Base-by-base conservation (phyloP, 2,888 invertebrate genomes). In the Diadegma fenestrale region DNA sequence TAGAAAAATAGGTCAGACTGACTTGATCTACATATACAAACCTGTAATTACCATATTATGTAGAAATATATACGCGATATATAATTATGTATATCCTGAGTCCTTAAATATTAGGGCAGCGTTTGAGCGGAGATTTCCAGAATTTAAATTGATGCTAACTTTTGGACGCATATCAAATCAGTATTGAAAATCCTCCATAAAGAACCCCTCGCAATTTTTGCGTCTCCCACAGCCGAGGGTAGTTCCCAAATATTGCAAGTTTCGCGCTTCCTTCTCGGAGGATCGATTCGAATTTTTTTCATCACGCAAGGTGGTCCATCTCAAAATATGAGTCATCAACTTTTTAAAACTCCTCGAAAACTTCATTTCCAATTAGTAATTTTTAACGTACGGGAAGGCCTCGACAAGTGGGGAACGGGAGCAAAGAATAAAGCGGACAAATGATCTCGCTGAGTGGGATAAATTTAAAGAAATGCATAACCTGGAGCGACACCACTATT, bases 1-100 rank as follows among this genome's bases (percentile, higher is more conserved):
- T 51, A 54, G 66, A 76, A 51, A 72, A 33, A 51, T 72, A 71
- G 33, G 71, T 19, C 33, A 51, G 10, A 48, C 30, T 33, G 54
- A 72, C 71, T 71, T 48, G n/a, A 54, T 33, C 33, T 12, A 33
- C 19, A 41, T 22, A 12, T 64, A 64, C n/a, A 19, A n/a, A 37
- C n/a, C 4, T 41, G 12, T 41, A 58, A 58, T 26, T 58, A 58
- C 26, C 26, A 19, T 64, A 33, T 37, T 64, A 33, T 64, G 37
- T 6, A 37, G 26, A 37, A 64, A 64, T 37, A 19, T 64, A n/a
- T 19, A 37, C 64, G 6, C 7, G 19, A 7, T 51, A 19, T 0
- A 14, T n/a, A 10, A 17, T 51, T 5, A 14, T n/a, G 14, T 37
- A 33, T n/a, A 30, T 26, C 2, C 0, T 63, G 0, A 33, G 63